Percentiles rank a stretch among this genome's conserved stretches.
Evolutionary conservation across 2,888 invertebrate genomes (phyloP).

Genomic region (Venusia cambrica): DNA sequence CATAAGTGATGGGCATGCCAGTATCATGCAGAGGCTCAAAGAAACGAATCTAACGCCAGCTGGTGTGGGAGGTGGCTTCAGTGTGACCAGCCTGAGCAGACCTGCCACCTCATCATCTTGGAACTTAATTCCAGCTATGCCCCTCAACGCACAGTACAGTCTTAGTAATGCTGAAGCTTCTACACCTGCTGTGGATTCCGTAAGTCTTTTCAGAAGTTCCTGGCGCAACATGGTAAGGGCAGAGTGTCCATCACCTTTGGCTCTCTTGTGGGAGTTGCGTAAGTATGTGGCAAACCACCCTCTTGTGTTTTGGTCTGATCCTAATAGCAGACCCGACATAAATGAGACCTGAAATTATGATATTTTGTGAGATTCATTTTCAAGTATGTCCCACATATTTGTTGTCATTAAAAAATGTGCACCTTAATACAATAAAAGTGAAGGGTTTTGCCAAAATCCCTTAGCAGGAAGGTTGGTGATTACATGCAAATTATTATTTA

Average conservation of each 20-base stretch:
- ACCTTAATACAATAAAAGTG: too few relatives aligned
- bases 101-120: conserved; percentile 95
- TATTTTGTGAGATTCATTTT: too few relatives aligned
- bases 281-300: conserved; percentile 97
- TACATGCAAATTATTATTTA: neutral
- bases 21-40: conserved; percentile 94
- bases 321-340: conserved; percentile 93
- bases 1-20: conserved; percentile 94
- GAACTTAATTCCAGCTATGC: conserved; percentile 95
- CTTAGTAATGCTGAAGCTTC: conserved; percentile 94
- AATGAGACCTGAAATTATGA: conserved; percentile 84
- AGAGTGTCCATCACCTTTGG: conserved; percentile 88
- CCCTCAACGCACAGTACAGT: conserved; percentile 94
- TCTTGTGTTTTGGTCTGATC: conserved; percentile 93
- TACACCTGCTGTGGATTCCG: conserved; percentile 85
- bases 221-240: conserved; percentile 86
- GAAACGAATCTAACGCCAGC: conserved; percentile 96
- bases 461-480: too few relatives aligned
- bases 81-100: conserved; percentile 91
- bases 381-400: too few relatives aligned
- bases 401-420: too few relatives aligned
- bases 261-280: conserved; percentile 89
- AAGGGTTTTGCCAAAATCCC: too few relatives aligned
- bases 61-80: conserved; percentile 93
- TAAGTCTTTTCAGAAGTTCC: conserved; percentile 87